Base-by-base conservation (phyloP, 2,888 invertebrate species). In the Cephus runcator region DNA sequence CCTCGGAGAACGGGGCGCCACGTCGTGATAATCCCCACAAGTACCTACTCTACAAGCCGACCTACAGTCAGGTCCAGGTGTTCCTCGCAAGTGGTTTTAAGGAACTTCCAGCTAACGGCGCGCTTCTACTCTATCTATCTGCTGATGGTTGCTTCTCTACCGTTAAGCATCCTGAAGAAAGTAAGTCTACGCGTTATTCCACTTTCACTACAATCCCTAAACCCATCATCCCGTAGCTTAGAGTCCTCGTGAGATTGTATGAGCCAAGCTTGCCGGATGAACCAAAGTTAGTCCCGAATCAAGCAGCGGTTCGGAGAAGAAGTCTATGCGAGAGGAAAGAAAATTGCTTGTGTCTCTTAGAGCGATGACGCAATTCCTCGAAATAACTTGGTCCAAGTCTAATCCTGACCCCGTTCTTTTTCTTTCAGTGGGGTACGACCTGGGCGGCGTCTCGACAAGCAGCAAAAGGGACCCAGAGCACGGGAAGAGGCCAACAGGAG, bases 11-110 rank as follows among this genome's bases (percentile, higher is more conserved):
- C 91, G 96, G 96, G 69, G 95, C 95, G 78, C 92, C 93, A 79
- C 94, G 95, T 90, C 93, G 97, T 88, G 97, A 97, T 92, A 99
- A 98, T 93, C 98, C 98, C 71, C 98, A 98, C 93, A 99, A 99
- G 93, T 98, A 98, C 93, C 94, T 99, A 86, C 94, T 99, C 86
- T 99, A 97, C 93, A 98, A 98, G 92, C 99, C 99, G 79, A 97
- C 98, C 76, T 95, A 98, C 87, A 97, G 96, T 91, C 98, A 98
- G 93, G 95, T 98, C 79, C 94, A 98, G 91, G 97, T 98, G 82
- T 98, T 98, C 92, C 93, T 99, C 87, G 96, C 97, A 79, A 97
- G 95, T 88, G 97, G 98, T 81, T 98, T 98, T 92, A 97, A 98
- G 91, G 98, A 99, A 92, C 93, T 99, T 85, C 97, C 98, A 12